Base-by-base conservation (phyloP, 2,797 vertebrate species). In the Rhinophrynus dorsalis region DNA sequence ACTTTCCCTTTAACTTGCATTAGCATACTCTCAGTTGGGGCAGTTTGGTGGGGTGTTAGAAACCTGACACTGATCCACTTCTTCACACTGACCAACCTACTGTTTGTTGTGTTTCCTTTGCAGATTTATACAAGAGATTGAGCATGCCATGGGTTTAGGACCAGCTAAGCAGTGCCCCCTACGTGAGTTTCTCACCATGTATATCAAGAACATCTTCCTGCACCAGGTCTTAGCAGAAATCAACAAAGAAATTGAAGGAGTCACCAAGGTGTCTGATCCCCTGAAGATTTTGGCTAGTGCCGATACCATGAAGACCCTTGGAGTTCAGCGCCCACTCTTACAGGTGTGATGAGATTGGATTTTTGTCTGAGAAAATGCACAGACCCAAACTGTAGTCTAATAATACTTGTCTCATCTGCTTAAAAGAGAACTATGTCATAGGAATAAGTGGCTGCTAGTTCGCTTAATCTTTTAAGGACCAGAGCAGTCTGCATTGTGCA, bases 161-260 rank as follows among this genome's bases (percentile, higher is more conserved):
- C 94, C 94, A n/a, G 83, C 85, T 76, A 98, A 98, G 76, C 96
- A 98, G 84, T 98, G 97, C 74, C 94, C 97, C 0, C 93, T 99
- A 24, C 82, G 92, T 3, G 94, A 95, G 52, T 99, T 99, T 83
- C 96, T 99, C 80, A 98, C 96, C 2, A 78, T 93, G 80, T 99
- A 99, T 85, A 98, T 99, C 89, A 98, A 97, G 45, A 95, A 92
- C 83, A 94, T 98, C 80, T 99, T 99, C 83, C 94, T 99, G 74
- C 94, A 82, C 78, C 97, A 99, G 80, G 91, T 92, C 67, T 88
- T 96, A 69, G 89, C 92, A 1, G 97, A 99, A 81, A 98, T 97
- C 82, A 98, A 98, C 85, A 99, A 98, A 57, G 97, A 99, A 78
- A 98, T 99, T 0, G 93, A 96, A 77, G 85, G 92, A 0, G 96